phyloP scores from a whole-genome alignment of 64 coral and sea anemone genomes.

The Exaiptasia diaphana region DNA sequence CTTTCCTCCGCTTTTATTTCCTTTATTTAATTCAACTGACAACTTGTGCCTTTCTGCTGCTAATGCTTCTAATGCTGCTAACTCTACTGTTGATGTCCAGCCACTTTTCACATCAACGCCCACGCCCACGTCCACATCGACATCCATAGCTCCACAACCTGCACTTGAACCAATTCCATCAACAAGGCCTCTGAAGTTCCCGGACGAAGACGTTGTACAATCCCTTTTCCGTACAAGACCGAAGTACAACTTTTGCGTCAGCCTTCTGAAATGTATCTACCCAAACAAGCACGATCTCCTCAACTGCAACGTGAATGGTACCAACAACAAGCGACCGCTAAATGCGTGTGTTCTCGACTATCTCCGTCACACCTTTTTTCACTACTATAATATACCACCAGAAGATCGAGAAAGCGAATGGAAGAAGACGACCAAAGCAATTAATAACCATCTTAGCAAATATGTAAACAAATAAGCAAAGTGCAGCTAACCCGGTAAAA shows the following conservation, averaged over 20 bases:
- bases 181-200: background rate
- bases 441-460: background rate
- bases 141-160: background rate
- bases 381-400: background rate
- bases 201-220: background rate
- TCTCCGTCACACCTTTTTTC: background rate
- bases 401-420: background rate
- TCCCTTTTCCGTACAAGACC: background rate
- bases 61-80: background rate
- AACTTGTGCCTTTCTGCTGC: no score
- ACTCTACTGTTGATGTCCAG: background rate
- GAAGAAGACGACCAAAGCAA: background rate
- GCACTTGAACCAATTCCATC: background rate
- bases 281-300: background rate
- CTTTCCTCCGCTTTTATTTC: background rate
- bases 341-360: background rate
- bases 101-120: background rate
- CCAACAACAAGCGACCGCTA: background rate
- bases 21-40: background rate
- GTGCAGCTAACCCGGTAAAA: no score
- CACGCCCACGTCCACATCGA: background rate
- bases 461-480: constrained; percentile 20
- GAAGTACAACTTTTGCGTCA: constrained; percentile 1
- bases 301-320: background rate
- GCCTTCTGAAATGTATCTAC: background rate